Evolutionary conservation across 64 coral and sea anemone genomes (phyloP).

Genomic region (Montipora capricornis): DNA sequence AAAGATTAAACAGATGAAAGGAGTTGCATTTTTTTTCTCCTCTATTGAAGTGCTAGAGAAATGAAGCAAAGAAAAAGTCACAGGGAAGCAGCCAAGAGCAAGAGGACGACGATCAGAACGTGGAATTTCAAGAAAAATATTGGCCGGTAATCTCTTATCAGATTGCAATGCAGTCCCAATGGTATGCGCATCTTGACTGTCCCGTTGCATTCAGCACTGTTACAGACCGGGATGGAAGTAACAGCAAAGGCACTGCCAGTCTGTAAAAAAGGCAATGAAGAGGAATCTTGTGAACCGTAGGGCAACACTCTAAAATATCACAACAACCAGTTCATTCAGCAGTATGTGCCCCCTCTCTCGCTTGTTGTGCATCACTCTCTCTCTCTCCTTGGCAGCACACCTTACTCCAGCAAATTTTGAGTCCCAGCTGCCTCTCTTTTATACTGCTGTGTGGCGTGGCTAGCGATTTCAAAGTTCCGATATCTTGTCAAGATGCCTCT

Average conservation of each 20-base stretch:
- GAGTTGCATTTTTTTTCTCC: conserved; percentile 42
- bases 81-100: not conserved
- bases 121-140: not conserved
- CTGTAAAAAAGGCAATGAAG: not conserved
- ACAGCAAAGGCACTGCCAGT: not conserved
- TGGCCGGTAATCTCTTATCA: conserved; percentile 30
- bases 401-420: not conserved
- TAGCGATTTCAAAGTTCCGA: not conserved
- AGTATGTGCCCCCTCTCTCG: not conserved
- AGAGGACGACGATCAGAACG: not conserved
- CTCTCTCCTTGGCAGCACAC: not conserved
- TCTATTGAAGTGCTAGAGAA: not conserved
- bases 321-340: conserved; percentile 8
- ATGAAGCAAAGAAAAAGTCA: not conserved
- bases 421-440: not conserved
- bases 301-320: not conserved
- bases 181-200: not conserved
- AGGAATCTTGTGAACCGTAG: not conserved
- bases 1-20: not conserved
- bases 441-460: not conserved
- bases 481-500: not conserved
- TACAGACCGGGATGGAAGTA: not conserved
- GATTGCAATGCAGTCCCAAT: conserved; percentile 41
- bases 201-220: not conserved
- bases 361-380: not conserved